Conservation (phyloP, 2,113 vertebrate genomes). For the Litocranius walleri region DNA sequence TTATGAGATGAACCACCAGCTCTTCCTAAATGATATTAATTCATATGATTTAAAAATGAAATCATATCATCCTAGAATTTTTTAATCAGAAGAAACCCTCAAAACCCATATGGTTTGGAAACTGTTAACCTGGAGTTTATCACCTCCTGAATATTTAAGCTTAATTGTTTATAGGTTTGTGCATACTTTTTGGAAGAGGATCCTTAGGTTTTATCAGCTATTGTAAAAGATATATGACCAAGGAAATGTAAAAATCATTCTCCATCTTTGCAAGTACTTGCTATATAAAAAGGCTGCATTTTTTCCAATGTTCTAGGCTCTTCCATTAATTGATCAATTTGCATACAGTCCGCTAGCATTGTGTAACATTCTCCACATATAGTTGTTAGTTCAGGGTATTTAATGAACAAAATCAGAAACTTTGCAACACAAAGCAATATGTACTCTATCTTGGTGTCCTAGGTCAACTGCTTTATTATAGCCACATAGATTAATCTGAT, state of each 20-base stretch:
- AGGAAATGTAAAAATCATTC: background rate
- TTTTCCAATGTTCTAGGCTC: background rate
- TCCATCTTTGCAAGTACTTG: background rate
- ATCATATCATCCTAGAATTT: background rate
- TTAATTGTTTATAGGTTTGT: background rate
- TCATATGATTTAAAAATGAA: background rate
- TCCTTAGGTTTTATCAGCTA: background rate
- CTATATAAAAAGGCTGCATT: background rate
- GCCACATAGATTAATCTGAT: background rate
- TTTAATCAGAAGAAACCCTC: background rate
- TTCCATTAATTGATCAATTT: background rate
- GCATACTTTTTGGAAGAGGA: background rate
- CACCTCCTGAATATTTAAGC: background rate
- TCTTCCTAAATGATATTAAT: background rate
- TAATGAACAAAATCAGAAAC: slow-evolving; percentile 29
- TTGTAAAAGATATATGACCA: background rate
- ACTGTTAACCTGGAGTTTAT: background rate
- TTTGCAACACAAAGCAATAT: background rate
- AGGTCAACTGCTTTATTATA: background rate
- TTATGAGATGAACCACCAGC: background rate
- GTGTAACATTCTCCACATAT: background rate
- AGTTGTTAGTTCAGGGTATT: background rate
- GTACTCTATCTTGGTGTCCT: background rate
- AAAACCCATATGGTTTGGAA: background rate
- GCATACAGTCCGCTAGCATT: background rate